phyloP scores from a whole-genome alignment of 2,113 vertebrate genomes.

The Osmerus eperlanus region DNA sequence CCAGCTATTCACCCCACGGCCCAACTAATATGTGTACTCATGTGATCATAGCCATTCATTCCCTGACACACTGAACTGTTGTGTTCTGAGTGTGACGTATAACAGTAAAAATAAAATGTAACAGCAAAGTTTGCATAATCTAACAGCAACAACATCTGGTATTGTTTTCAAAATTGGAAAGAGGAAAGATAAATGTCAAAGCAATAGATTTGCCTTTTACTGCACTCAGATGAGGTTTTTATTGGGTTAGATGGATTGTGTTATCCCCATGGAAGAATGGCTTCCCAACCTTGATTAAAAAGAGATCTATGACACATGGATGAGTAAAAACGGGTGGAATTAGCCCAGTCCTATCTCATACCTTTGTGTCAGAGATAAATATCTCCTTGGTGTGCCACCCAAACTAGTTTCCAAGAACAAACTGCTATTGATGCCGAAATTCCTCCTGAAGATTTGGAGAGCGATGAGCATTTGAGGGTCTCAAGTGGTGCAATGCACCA shows the following conservation, averaged over 20 bases:
- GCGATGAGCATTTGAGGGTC: too few relatives aligned
- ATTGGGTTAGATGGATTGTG: constrained; percentile 5
- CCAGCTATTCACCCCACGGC: constrained; percentile 3
- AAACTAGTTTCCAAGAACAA: background rate
- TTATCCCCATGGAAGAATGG: background rate
- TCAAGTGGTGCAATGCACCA: too few relatives aligned
- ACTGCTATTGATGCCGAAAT: background rate
- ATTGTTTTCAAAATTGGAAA: constrained; percentile 20
- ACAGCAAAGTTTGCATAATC: constrained; percentile 40
- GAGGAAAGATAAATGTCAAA: constrained; percentile 33
- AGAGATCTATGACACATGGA: background rate
- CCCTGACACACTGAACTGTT: constrained; percentile 4
- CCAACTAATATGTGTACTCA: constrained; percentile 9
- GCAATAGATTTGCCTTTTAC: constrained; percentile 2
- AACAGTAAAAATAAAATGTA: background rate
- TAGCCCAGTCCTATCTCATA: background rate
- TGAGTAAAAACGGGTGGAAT: background rate
- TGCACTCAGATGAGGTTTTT: constrained; percentile 1
- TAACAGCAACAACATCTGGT: constrained; percentile 8
- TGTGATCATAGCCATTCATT: constrained; percentile 15
- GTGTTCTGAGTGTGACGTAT: constrained; percentile 26
- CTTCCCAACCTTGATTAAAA: background rate
- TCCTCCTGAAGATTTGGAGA: too few relatives aligned
- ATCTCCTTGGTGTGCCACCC: background rate
- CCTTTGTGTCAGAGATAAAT: background rate